Base-by-base conservation (phyloP, 1,140 invertebrate genomes). In the Steinernema feltiae region DNA sequence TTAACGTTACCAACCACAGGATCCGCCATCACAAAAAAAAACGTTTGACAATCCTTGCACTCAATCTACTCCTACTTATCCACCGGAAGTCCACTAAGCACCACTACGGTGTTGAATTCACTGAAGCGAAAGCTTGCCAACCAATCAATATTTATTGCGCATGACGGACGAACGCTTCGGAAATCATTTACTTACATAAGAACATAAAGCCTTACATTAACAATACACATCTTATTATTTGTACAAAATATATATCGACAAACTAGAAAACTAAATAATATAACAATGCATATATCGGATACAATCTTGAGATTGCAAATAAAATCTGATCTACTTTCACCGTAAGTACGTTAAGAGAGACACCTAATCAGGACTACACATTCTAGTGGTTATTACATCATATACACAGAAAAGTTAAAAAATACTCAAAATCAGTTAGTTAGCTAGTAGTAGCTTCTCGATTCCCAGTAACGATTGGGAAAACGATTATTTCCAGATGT, bases 1-100 rank as follows among this genome's bases (percentile, higher is more conserved):
- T 92, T 94, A 15, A 99, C 91, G 88, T 98, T 99, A 2, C 95
- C 94, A 79, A 96, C 88, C 7, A 95, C 93, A 35, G 93, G 93
- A 85, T 97, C 95, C 71, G 92, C 93, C 93, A 63, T n/a, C 24
- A 63, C 24, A 63, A 7, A 63, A 3, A 3, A 63, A 63, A 17
- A 27, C 53, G 15, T 17, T 15, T 63, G 12, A 27, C 15, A 27
- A 63, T n/a, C 53, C 3, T 17, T 27, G 15, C 24, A 63, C 24
- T 63, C 53, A 7, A 27, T n/a, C 53, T 21, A 63, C 53, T 27
- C 15, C 53, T 17, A 27, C 53, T 27, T 63, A 63, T 27, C 15
- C 3, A 15, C 53, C 53, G 53, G 53, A 63, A 63, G 15, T 63
- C 53, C 53, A 27, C 53, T 63, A 63, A 41, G 35, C 35, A 18